These are phyloP conservation scores for Spodoptera frugiperda DNA, from an alignment of 1,140 invertebrate genomes.

Conservation along the genomic window DNA sequence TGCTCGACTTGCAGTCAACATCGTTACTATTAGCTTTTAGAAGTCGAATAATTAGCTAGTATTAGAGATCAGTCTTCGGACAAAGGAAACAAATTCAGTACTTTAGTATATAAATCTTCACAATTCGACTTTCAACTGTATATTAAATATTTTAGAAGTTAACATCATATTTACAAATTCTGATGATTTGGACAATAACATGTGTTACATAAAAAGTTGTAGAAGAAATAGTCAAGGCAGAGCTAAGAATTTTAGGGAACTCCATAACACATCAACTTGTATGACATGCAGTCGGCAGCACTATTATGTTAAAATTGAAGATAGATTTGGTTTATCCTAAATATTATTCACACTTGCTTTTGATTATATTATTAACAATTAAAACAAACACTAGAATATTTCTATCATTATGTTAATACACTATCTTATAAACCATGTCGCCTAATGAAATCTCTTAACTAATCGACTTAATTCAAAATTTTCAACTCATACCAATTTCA, in stretches of 20 bases:
- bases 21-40: constrained; percentile 17
- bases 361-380: constrained; percentile 40
- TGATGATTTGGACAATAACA: constrained; percentile 48
- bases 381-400: constrained; percentile 40
- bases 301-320: constrained; percentile 8
- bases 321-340: constrained; percentile 35
- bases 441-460: constrained; percentile 42
- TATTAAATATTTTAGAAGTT: constrained; percentile 59
- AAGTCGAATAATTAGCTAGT: constrained; percentile 62
- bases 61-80: constrained; percentile 80
- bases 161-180: constrained; percentile 52
- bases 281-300: constrained; percentile 29
- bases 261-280: constrained; percentile 49
- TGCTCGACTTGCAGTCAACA: constrained; percentile 29
- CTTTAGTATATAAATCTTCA: constrained; percentile 55
- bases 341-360: constrained; percentile 38
- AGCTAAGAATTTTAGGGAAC: constrained; percentile 65
- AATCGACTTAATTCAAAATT: constrained; percentile 32
- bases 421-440: constrained; percentile 43
- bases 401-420: constrained; percentile 45
- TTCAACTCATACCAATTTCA: constrained; percentile 30
- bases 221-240: constrained; percentile 41
- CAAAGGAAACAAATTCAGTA: constrained; percentile 75
- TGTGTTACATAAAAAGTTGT: constrained; percentile 41
- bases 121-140: constrained; percentile 60